These are phyloP conservation scores for Malaclemys terrapin DNA, from an alignment of 2,113 vertebrate genomes.

Conservation along the genomic window DNA sequence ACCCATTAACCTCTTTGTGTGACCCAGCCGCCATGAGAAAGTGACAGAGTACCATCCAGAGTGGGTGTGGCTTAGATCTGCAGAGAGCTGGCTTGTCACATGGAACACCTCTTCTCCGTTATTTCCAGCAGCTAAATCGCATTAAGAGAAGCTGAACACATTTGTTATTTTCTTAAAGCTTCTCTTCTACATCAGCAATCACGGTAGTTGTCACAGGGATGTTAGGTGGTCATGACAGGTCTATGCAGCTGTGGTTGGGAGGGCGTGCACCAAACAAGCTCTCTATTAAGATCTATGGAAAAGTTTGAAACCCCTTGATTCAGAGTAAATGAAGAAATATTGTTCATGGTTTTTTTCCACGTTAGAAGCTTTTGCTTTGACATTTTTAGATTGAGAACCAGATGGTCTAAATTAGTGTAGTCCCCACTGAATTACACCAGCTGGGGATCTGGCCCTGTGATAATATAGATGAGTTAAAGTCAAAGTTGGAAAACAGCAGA, in stretches of 20 bases:
- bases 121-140: background rate
- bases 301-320: background rate
- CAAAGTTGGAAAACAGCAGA: background rate
- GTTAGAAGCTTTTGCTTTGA: slow-evolving; percentile 10
- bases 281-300: background rate
- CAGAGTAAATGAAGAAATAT: background rate
- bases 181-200: background rate
- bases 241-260: background rate
- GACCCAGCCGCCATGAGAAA: background rate
- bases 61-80: background rate
- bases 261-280: background rate
- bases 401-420: background rate
- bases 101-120: background rate
- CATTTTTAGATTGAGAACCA: background rate
- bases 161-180: background rate
- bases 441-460: background rate
- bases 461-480: slow-evolving; percentile 13
- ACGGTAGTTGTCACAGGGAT: background rate
- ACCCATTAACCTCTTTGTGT: background rate
- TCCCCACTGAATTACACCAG: background rate
- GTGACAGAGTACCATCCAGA: background rate
- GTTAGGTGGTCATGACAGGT: background rate
- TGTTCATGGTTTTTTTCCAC: background rate
- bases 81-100: background rate
- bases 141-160: background rate